Base-by-base conservation (phyloP, 2,888 invertebrate species). In the Acronicta alni region DNA sequence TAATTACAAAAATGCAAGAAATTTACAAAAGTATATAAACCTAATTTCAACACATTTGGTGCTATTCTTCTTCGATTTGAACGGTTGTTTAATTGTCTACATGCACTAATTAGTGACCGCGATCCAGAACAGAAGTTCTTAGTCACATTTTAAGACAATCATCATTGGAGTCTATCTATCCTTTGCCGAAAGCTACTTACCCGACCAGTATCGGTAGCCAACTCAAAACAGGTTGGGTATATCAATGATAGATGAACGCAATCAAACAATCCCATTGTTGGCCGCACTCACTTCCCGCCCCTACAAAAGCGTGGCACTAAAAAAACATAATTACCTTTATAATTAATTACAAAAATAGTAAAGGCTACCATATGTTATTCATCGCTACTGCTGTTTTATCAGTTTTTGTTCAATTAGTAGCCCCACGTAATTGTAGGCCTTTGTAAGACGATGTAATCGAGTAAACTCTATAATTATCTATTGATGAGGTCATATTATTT, bases 291-390 rank as follows among this genome's bases (percentile, higher is more conserved):
- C 79, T 84, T 83, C 84, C 86, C 89, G 86, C 87, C 89, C 88
- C 83, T 79, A 80, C 80, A 82, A 84, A 82, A 83, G 80, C 75
- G 74, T 82, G 81, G 83, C 78, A 80, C 85, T 88, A 89, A 90
- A 90, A 89, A 87, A 75, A 75, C 67, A 84, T 89, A 89, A 93
- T 92, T 89, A 90, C 85, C 81, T 86, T 82, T 80, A 85, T 89
- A 89, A 93, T 93, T 93, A 92, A 93, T 93, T 89, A 88, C 81
- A 81, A 84, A 82, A 83, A 81, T 84, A 81, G 86, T 88, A 87
- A 85, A 81, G 86, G 89, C 88, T 88, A 89, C 92, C 93, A 93
- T 90, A 93, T 94, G 92, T 80, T 87, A 85, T 75, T 61, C 56
- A 76, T 78, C 75, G 90, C 92, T 93, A 91, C 91, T 85, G 92